Evolutionary conservation across 2,888 invertebrate genomes (phyloP).

Genomic region (Flexamia atlantica): DNA sequence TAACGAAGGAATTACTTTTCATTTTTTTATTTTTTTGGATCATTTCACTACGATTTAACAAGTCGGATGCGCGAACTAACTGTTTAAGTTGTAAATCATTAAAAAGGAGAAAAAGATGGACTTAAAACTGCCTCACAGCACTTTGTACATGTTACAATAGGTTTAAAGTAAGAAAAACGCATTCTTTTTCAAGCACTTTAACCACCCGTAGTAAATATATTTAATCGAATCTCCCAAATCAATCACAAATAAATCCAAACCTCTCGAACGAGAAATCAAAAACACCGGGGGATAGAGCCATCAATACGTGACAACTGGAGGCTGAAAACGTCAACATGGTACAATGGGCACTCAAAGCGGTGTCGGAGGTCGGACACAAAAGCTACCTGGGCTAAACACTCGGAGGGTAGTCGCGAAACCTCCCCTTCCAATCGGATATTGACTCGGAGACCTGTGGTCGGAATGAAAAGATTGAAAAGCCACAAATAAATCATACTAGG

Average conservation of each 20-base stretch:
- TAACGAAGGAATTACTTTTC: too few species aligned
- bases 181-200: too few species aligned
- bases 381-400: constrained; percentile 17
- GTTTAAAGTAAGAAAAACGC: too few species aligned
- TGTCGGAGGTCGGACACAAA: constrained; percentile 7
- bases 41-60: too few species aligned
- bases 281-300: constrained; percentile 16
- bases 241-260: not conserved
- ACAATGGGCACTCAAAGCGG: constrained; percentile 30
- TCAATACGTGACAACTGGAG: constrained; percentile 22
- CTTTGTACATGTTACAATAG: too few species aligned
- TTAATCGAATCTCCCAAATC: too few species aligned
- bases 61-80: too few species aligned
- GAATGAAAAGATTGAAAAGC: constrained; percentile 4
- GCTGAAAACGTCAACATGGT: constrained; percentile 3
- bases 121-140: too few species aligned
- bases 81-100: too few species aligned
- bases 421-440: constrained; percentile 14
- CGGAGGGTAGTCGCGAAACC: not conserved
- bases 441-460: constrained; percentile 5
- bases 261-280: not conserved
- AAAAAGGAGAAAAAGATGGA: too few species aligned
- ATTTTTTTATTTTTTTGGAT: too few species aligned
- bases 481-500: not conserved
- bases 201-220: too few species aligned